Percentiles rank a stretch among this genome's conserved stretches.
Evolutionary conservation across 2,888 invertebrate genomes (phyloP).

Genomic region (Drosophila limbata): DNA sequence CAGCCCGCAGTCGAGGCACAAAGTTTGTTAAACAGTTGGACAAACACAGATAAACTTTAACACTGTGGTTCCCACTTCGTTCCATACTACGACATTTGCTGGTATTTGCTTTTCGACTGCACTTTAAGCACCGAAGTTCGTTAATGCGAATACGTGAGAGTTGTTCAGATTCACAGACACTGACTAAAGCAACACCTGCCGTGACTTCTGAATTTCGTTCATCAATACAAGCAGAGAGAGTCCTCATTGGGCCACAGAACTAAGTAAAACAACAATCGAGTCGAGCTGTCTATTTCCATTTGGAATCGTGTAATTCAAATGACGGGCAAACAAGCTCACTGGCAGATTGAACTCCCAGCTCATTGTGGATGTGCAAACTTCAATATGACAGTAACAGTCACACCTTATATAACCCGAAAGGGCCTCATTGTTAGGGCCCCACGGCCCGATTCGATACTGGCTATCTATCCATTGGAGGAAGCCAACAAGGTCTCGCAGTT

Average conservation of each 20-base stretch:
- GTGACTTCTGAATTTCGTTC: neutral
- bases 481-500: slow-evolving; percentile 15
- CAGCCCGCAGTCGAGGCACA: neutral
- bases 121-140: slow-evolving; percentile 73
- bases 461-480: slow-evolving; percentile 24
- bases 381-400: slow-evolving; percentile 47
- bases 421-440: slow-evolving; percentile 45
- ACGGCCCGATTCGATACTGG: slow-evolving; percentile 1
- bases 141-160: slow-evolving; percentile 77
- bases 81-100: slow-evolving; percentile 22
- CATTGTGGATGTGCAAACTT: slow-evolving; percentile 66
- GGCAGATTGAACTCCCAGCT: slow-evolving; percentile 12
- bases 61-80: slow-evolving; percentile 3
- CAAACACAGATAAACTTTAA: slow-evolving; percentile 63
- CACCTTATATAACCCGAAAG: slow-evolving; percentile 65
- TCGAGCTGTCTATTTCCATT: slow-evolving; percentile 46
- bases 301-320: slow-evolving; percentile 56
- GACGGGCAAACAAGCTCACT: slow-evolving; percentile 25
- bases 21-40: slow-evolving; percentile 48
- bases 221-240: slow-evolving; percentile 17
- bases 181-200: slow-evolving; percentile 26
- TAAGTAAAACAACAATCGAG: slow-evolving; percentile 20
- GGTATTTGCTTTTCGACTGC: slow-evolving; percentile 70
- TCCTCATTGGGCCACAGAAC: slow-evolving; percentile 9
- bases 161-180: slow-evolving; percentile 49